These are phyloP conservation scores for Argopecten irradians DNA, from an alignment of 1,140 invertebrate species.

Conservation along the genomic window DNA sequence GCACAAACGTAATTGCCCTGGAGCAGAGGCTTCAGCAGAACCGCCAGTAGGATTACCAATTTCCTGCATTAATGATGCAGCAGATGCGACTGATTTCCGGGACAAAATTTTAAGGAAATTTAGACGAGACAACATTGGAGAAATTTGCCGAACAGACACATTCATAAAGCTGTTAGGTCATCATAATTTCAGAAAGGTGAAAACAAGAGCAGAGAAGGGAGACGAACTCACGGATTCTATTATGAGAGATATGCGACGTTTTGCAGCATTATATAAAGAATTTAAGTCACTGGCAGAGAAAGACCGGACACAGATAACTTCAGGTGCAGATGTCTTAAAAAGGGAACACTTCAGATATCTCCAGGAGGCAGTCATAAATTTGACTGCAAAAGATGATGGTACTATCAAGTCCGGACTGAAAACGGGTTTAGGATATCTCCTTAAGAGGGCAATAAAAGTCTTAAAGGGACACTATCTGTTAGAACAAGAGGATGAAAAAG, in stretches of 20 bases:
- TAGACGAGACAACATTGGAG: constrained; percentile 7
- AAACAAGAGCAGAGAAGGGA: constrained; percentile 25
- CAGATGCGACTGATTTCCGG: neutral
- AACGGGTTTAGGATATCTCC: neutral
- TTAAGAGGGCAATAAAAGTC: neutral
- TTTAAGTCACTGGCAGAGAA: constrained; percentile 25
- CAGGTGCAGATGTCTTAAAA: constrained; percentile 28
- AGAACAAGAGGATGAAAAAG: neutral
- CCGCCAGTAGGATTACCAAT: neutral
- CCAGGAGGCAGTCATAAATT: neutral
- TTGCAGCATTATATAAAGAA: constrained; percentile 26
- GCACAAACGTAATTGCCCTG: constrained; percentile 25
- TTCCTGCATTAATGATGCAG: neutral
- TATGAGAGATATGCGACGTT: constrained; percentile 30
- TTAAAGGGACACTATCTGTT: constrained; percentile 15
- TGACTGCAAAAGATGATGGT: neutral
- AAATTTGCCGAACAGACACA: neutral
- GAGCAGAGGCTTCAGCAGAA: neutral
- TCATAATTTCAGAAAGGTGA: neutral
- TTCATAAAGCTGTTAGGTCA: constrained; percentile 33
- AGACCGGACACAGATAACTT: neutral
- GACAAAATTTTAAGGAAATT: constrained; percentile 23
- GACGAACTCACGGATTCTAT: neutral
- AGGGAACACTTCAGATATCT: neutral
- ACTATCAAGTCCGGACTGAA: constrained; percentile 30